Evolutionary conservation across 1,140 invertebrate species (phyloP), one percentile per base, ranked within the genome.

Genomic region (Eubasilissa regina): DNA sequence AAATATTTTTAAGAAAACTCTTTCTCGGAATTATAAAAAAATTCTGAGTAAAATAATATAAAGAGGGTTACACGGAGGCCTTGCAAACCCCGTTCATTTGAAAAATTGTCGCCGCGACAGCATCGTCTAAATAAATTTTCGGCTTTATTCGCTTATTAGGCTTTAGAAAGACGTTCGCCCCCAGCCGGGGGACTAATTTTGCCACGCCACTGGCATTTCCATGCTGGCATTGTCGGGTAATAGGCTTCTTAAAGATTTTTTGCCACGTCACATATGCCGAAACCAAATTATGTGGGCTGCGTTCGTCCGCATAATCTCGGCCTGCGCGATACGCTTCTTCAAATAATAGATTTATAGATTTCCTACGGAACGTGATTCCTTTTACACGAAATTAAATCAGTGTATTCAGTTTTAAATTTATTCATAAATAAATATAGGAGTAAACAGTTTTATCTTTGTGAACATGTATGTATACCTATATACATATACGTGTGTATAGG

Each of bases 111-210:
- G 68, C 44, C 45, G 56, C 15, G 77, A 66, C 45, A 35, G 70
- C 15, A 53, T 64, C 64, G 58, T 73, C 56, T 74, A 75, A 68
- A 79, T 79, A 75, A 79, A 79, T 75, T 79, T 75, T 75, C 78
- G 60, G 56, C 78, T 79, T 79, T 55, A 79, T 73, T 53, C 60
- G 78, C 78, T 79, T 79, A 79, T 79, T 79, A 79, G 78, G 70
- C 78, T 21, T 75, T 75, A 60, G 58, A 75, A 75, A 79, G 53
- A 15, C 78, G n/a, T 13, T 43, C 47, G 15, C 47, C 48, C 47
- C 45, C 11, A 72, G 68, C 13, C 10, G 10, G 58, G 19, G 19
- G 25, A n/a, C 70, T 73, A 55, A 73, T 73, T 73, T 35, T 6
- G 25, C 70, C 48, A 19, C 19, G 44, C 43, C 45, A n/a, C 44